A percentile compares a stretch with the other conserved stretches of the same genome.
Evolutionary conservation across 37 sponge, comb jelly and placozoan genomes (phyloP).

Genomic region (Ianthella basta): DNA sequence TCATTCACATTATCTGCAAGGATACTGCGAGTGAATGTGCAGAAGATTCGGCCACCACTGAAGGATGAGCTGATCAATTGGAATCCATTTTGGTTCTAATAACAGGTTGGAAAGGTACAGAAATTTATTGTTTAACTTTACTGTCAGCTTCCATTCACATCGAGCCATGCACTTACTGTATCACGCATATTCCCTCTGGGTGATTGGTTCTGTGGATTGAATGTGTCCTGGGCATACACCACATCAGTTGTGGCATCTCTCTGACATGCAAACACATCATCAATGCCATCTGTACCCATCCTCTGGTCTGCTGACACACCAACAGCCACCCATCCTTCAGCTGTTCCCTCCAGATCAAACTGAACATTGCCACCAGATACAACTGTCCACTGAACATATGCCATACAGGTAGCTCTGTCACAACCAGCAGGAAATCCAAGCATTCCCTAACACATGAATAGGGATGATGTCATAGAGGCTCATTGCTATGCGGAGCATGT

Average conservation of each 20-base stretch:
- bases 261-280: slow-evolving; percentile 19
- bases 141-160: no score
- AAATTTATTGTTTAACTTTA: no score
- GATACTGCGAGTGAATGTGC: slow-evolving; percentile 4
- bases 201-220: background rate
- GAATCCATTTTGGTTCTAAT: background rate
- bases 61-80: background rate
- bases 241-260: background rate
- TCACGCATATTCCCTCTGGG: no score
- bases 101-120: no score
- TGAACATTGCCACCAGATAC: background rate
- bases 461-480: no score
- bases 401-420: background rate
- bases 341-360: slow-evolving; percentile 5
- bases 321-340: background rate
- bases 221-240: slow-evolving; percentile 2
- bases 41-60: background rate
- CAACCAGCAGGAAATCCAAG: slow-evolving; percentile 35
- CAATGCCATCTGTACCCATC: slow-evolving; percentile 28
- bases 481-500: no score
- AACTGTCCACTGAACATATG: background rate
- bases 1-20: background rate
- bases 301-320: slow-evolving; percentile 4
- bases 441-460: no score
- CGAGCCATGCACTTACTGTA: no score